Base-by-base conservation (phyloP, 2,888 invertebrate species). In the Danaus chrysippus region DNA sequence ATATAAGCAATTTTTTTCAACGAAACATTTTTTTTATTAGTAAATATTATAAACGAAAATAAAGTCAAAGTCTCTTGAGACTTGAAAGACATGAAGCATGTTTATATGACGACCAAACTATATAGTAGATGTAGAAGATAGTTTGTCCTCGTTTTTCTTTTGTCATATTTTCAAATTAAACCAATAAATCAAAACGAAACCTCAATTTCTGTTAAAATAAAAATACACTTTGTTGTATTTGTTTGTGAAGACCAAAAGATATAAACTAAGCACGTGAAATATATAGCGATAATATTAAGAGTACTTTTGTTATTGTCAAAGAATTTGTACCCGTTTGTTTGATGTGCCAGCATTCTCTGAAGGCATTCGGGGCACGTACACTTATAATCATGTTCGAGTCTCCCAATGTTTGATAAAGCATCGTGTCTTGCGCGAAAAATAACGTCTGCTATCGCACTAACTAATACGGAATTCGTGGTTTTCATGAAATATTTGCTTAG, bases 361-460 rank as follows among this genome's bases (percentile, higher is more conserved):
- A 76, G 75, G 75, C 78, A 89, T 88, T 87, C 89, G 67, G 70
- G 75, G 81, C 89, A 90, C 90, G 90, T 87, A 79, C 82, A 72
- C 78, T 86, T 87, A 87, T 91, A 89, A 90, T 88, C 88, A 87
- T 87, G 88, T 88, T 87, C 83, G 77, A 84, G 81, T 84, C 79
- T 77, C 82, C 82, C 85, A 83, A 84, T 87, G 87, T 88, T 87
- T 87, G 87, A 86, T 86, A 87, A 86, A 86, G 85, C 84, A 82
- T 76, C 76, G 82, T 78, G 76, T 81, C 80, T 77, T 76, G 75
- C 73, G 79, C 76, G 84, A 88, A 82, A 85, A 86, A 87, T 86
- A 82, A 78, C 78, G 83, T 79, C 79, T 73, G 73, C 68, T 67
- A 68, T 70, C 70, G 64, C 61, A 63, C 65, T 58, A 63, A 67